A percentile compares a stretch with the other conserved stretches of the same genome.
These are phyloP conservation scores for Onychostruthus taczanowskii DNA, from an alignment of 2,113 vertebrate species.

Conservation along the genomic window DNA sequence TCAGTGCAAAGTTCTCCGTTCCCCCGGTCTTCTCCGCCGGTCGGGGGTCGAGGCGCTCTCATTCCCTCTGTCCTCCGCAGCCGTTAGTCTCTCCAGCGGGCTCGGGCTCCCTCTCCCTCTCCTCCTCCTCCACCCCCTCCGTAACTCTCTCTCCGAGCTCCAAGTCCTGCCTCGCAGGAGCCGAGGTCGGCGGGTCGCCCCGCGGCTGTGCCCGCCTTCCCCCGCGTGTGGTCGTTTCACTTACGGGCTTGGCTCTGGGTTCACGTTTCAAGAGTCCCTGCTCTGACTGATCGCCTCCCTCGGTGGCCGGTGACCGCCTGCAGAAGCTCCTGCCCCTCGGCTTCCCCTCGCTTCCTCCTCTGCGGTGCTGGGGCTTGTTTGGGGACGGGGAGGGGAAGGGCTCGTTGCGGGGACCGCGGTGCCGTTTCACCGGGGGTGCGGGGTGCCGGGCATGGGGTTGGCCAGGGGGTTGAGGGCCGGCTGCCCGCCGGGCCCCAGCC, in stretches of 20 bases:
- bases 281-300: slow-evolving; percentile 58
- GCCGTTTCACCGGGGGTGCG: slow-evolving; percentile 86
- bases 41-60: slow-evolving; percentile 46
- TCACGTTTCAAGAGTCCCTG: slow-evolving; percentile 62
- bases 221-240: slow-evolving; percentile 58
- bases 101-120: background rate
- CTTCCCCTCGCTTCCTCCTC: slow-evolving; percentile 70
- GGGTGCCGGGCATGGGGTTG: slow-evolving; percentile 86
- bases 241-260: slow-evolving; percentile 56
- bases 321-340: slow-evolving; percentile 48
- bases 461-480: slow-evolving; percentile 91
- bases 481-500: slow-evolving; percentile 93
- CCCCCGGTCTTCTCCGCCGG: slow-evolving; percentile 54
- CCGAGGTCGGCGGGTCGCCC: slow-evolving; percentile 8
- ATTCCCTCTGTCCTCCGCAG: slow-evolving; percentile 55
- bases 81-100: slow-evolving; percentile 25
- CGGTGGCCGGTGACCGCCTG: slow-evolving; percentile 40
- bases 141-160: background rate
- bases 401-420: slow-evolving; percentile 56
- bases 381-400: slow-evolving; percentile 69
- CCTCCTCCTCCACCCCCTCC: background rate
- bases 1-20: slow-evolving; percentile 82
- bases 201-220: slow-evolving; percentile 30
- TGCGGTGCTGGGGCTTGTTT: slow-evolving; percentile 62
- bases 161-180: slow-evolving; percentile 30